phyloP scores from a whole-genome alignment of 2,113 vertebrate genomes.

The Tragelaphus strepsiceros region DNA sequence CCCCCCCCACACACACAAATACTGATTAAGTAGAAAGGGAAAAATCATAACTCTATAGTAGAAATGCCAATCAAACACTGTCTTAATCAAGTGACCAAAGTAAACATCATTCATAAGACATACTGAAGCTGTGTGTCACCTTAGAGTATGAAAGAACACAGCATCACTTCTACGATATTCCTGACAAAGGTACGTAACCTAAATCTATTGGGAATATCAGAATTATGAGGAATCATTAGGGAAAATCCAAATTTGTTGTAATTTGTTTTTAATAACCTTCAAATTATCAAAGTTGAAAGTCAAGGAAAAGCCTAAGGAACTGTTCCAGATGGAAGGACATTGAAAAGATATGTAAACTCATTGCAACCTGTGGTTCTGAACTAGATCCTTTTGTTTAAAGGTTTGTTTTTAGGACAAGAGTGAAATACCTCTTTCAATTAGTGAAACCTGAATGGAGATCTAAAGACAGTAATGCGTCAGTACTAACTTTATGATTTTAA shows the following conservation, averaged over 20 bases:
- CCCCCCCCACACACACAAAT: background rate
- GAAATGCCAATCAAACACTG: background rate
- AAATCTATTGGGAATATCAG: background rate
- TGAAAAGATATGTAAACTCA: background rate
- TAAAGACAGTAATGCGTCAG: background rate
- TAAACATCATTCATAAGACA: background rate
- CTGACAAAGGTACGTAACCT: background rate
- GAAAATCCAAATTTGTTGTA: background rate
- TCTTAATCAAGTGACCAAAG: background rate
- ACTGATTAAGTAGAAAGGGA: background rate
- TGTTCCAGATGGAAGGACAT: background rate
- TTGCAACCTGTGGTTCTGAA: background rate
- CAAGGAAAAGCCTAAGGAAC: background rate
- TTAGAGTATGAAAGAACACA: background rate
- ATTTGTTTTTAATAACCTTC: background rate
- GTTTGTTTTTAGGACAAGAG: background rate
- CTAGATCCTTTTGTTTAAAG: background rate
- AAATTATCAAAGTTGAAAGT: background rate
- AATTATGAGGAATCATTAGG: background rate
- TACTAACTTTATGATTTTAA: constrained; percentile 10
- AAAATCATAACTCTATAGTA: background rate
- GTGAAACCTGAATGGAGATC: background rate
- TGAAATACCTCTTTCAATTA: background rate
- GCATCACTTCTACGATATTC: background rate
- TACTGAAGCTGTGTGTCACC: background rate